Conservation (phyloP, 1,140 invertebrate species). For the Manduca sexta region DNA sequence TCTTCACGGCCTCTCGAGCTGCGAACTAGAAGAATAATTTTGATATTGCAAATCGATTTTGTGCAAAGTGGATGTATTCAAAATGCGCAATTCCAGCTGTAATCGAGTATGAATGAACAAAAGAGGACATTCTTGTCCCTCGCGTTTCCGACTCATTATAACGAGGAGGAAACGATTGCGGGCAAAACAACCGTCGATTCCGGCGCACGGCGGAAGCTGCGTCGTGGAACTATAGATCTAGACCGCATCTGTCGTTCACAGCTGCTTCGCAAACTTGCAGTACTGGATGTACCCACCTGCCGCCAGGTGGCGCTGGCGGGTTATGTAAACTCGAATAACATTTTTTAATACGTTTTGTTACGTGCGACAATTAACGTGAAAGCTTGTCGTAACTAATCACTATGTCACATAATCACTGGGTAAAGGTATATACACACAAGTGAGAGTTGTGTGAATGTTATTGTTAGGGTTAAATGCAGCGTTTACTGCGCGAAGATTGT, state of each 20-base stretch:
- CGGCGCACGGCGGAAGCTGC: slow-evolving; percentile 58
- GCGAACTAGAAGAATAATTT: too few relatives aligned
- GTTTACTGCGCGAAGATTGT: too few relatives aligned
- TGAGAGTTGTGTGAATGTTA: too few relatives aligned
- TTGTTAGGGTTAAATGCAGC: too few relatives aligned
- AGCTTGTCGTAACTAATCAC: slow-evolving; percentile 36
- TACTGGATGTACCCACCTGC: slow-evolving; percentile 52
- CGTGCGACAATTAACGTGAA: slow-evolving; percentile 38
- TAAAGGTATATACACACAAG: too few relatives aligned
- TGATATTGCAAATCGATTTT: not conserved
- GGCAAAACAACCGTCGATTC: slow-evolving; percentile 60
- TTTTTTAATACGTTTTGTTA: slow-evolving; percentile 14
- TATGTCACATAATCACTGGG: slow-evolving; percentile 3
- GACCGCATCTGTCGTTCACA: slow-evolving; percentile 66
- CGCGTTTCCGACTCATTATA: slow-evolving; percentile 56
- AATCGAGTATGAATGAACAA: not conserved
- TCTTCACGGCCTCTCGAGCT: not conserved
- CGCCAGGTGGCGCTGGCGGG: slow-evolving; percentile 42
- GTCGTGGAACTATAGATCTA: slow-evolving; percentile 58
- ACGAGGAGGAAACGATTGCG: slow-evolving; percentile 60
- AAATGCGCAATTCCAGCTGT: too few relatives aligned
- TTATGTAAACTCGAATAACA: not conserved
- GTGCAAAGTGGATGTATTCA: too few relatives aligned
- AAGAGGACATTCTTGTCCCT: slow-evolving; percentile 34
- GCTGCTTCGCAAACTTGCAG: slow-evolving; percentile 46